Conservation (phyloP, 1,140 invertebrate genomes). For the Anthonomus grandis region DNA sequence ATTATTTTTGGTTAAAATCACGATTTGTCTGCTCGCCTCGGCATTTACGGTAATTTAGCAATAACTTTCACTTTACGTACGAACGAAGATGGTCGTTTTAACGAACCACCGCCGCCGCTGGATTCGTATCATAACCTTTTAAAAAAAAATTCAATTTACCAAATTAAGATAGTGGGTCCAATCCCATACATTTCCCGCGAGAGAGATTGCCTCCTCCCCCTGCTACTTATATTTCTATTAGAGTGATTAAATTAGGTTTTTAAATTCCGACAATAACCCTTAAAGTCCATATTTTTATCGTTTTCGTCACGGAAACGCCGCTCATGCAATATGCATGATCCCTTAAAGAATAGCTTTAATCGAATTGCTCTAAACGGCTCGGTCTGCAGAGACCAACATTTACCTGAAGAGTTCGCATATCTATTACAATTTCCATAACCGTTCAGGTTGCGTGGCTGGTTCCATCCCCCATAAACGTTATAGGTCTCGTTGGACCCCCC, state of each 20-base stretch:
- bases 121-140: neutral
- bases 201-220: conserved; percentile 3
- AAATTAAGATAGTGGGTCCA: neutral
- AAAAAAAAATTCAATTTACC: neutral
- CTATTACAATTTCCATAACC: too few relatives aligned
- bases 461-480: conserved; percentile 12
- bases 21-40: conserved; percentile 1
- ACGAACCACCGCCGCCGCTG: neutral
- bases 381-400: too few relatives aligned
- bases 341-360: too few relatives aligned
- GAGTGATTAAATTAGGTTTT: conserved; percentile 35
- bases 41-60: conserved; percentile 6
- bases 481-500: neutral
- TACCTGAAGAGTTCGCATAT: too few relatives aligned
- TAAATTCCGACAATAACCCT: conserved; percentile 20
- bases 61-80: conserved; percentile 13
- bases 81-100: too few relatives aligned
- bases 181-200: neutral
- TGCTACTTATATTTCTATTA: conserved; percentile 29
- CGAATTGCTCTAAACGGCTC: too few relatives aligned
- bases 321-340: conserved; percentile 13
- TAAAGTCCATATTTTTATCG: conserved; percentile 9
- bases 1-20: conserved; percentile 6
- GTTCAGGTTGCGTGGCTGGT: conserved; percentile 5
- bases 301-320: neutral